Conservation (phyloP, 2,797 vertebrate species). For the Forpus xanthops region DNA sequence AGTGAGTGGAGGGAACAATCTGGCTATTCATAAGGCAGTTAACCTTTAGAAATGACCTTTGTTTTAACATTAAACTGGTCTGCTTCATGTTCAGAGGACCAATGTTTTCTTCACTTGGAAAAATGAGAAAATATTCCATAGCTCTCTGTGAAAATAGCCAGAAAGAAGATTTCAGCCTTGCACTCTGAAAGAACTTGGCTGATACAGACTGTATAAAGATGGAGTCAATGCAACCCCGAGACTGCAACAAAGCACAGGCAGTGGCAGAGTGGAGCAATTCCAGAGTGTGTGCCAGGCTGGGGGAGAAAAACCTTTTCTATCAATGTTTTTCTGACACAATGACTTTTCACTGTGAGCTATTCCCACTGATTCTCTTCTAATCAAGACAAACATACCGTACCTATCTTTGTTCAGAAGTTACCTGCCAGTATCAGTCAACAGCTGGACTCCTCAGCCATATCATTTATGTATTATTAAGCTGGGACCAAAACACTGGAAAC, state of each 20-base stretch:
- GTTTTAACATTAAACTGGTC: neutral
- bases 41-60: conserved; percentile 32
- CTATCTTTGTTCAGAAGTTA: neutral
- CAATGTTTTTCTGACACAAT: neutral
- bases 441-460: neutral
- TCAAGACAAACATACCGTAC: neutral
- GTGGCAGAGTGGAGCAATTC: neutral
- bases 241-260: neutral
- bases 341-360: neutral
- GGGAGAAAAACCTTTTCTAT: neutral
- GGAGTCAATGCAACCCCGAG: neutral
- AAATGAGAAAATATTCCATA: neutral
- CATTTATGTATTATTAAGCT: neutral
- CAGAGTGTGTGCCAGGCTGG: neutral
- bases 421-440: neutral
- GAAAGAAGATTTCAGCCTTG: neutral
- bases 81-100: neutral
- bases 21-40: conserved; percentile 13
- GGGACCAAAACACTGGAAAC: neutral
- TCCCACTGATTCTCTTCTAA: neutral
- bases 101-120: neutral
- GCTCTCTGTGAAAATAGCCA: neutral
- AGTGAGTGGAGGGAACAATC: conserved; percentile 36
- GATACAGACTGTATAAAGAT: neutral
- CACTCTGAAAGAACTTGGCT: neutral